Evolutionary conservation across 2,888 invertebrate species (phyloP), one percentile per base, ranked within the genome.

Genomic region (Labia minor): DNA sequence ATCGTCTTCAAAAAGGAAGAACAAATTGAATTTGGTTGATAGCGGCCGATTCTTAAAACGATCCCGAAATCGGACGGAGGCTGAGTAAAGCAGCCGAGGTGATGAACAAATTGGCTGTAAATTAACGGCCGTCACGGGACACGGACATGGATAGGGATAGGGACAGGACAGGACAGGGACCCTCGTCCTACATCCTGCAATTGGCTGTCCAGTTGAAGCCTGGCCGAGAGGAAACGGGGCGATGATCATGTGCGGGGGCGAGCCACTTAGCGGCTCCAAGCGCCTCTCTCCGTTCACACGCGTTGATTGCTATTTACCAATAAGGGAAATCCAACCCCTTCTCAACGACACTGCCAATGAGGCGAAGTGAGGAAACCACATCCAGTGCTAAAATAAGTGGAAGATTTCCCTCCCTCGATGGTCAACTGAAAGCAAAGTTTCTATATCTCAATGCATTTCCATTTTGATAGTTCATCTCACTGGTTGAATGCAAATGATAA

Each of bases 61-160:
- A 49, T 49, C n/a, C 26, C 26, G 14, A 49, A 49, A 14, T 16
- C 49, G 33, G 6, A 33, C 33, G 49, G 49, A 16, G 49, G 49
- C 49, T 3, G 16, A 10, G 49, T 14, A 49, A 49, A 49, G 49
- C 49, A 49, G 16, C 49, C 49, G 49, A 49, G 49, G 49, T 49
- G 49, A 49, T 49, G 49, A 49, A 49, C 49, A 49, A 49, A 49
- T 49, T 49, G 49, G 49, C n/a, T 10, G n/a, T 49, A 49, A 49
- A 49, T 49, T 49, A 49, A 14, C 49, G 49, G 14, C 2, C 16
- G 49, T 49, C 49, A 49, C 49, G 49, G 49, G 49, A 49, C 49
- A 49, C 49, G 49, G 49, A 49, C 49, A 49, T 49, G 49, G 49
- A 33, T 11, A 33, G 33, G 33, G 33, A 49, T 16, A 49, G 49